phyloP scores from a whole-genome alignment of 1,140 invertebrate genomes.

The Apis florea region DNA sequence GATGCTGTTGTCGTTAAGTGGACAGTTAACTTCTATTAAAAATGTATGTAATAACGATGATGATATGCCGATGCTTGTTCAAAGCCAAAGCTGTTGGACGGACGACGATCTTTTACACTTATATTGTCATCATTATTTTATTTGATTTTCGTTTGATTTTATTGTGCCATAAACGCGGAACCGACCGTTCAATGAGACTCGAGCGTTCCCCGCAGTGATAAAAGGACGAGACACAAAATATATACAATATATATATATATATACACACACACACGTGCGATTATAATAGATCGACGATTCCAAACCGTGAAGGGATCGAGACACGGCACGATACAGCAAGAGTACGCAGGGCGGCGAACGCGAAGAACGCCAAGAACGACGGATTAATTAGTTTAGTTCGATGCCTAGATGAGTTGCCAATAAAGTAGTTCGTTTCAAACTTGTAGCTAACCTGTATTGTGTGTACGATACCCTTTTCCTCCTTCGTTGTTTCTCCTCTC shows the following conservation, averaged over 20 bases:
- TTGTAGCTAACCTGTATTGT: conserved; percentile 79
- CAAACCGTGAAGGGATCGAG: neutral
- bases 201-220: conserved; percentile 1
- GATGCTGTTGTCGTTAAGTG: too few species aligned
- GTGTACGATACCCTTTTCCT: conserved; percentile 65
- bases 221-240: neutral
- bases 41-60: too few species aligned
- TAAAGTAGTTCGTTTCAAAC: conserved; percentile 80
- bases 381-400: conserved; percentile 74
- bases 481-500: neutral
- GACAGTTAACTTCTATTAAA: too few species aligned
- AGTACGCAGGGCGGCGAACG: conserved; percentile 55
- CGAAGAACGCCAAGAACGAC: conserved; percentile 54
- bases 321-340: conserved; percentile 9
- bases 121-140: neutral
- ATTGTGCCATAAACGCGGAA: conserved; percentile 25
- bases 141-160: neutral
- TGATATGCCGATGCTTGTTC: too few species aligned
- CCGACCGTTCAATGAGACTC: conserved; percentile 9
- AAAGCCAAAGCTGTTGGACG: too few species aligned
- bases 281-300: neutral
- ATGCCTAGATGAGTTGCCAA: conserved; percentile 80
- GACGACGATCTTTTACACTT: too few species aligned
- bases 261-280: neutral
- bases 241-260: too few species aligned